Percentiles rank a stretch among this genome's conserved stretches.
Evolutionary conservation across 2,113 vertebrate species (phyloP).

Genomic region (Indicator maculatus): DNA sequence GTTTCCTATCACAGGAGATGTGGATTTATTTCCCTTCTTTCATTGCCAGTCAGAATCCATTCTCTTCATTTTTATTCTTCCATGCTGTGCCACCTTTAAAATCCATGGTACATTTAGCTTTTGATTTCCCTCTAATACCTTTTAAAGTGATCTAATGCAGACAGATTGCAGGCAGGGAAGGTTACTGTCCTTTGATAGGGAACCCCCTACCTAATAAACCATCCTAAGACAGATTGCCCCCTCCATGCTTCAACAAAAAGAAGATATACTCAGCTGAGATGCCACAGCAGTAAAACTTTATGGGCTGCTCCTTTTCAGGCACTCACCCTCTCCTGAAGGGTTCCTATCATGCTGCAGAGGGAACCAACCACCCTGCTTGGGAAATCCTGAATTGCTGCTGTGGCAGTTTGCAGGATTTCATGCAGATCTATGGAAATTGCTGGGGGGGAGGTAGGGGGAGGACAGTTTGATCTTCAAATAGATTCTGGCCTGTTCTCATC

Average conservation of each 20-base stretch:
- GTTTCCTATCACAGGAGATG: not conserved
- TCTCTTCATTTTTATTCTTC: slow-evolving; percentile 46
- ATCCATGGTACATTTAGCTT: slow-evolving; percentile 59
- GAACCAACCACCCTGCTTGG: not conserved
- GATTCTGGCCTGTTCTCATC: slow-evolving; percentile 56
- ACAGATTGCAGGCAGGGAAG: slow-evolving; percentile 26
- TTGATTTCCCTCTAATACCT: slow-evolving; percentile 50
- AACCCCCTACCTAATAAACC: slow-evolving; percentile 5
- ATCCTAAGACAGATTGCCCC: not conserved
- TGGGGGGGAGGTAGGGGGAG: not conserved
- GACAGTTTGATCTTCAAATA: slow-evolving; percentile 57
- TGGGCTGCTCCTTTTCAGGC: not conserved
- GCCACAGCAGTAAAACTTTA: not conserved
- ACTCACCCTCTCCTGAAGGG: not conserved
- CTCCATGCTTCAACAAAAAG: not conserved
- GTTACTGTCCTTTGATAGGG: slow-evolving; percentile 17
- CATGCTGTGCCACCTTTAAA: slow-evolving; percentile 36
- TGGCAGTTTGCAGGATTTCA: slow-evolving; percentile 39
- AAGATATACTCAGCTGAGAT: not conserved
- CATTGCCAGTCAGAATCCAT: slow-evolving; percentile 43
- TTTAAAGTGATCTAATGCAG: slow-evolving; percentile 61
- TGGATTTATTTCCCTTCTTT: slow-evolving; percentile 35
- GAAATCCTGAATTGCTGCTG: slow-evolving; percentile 6
- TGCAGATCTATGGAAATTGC: slow-evolving; percentile 64
- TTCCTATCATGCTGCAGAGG: not conserved